Percentiles rank a stretch among this genome's conserved stretches.
phyloP scores from a whole-genome alignment of 2,113 vertebrate species.

The Elephas maximus region DNA sequence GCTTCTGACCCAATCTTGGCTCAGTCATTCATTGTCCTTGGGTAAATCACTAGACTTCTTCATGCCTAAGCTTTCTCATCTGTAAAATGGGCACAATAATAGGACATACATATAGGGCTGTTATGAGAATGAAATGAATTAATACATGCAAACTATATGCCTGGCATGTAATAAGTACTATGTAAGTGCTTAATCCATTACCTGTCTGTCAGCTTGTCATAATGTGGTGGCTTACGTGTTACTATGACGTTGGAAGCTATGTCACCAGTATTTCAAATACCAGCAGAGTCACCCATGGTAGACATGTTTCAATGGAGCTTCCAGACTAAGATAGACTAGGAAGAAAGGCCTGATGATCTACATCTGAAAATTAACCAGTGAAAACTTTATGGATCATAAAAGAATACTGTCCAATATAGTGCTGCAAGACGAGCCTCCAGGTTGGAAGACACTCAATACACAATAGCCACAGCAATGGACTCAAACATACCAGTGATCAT shows the following conservation, averaged over 20 bases:
- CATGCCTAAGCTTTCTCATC: not conserved
- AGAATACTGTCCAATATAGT: not conserved
- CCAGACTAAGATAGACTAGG: not conserved
- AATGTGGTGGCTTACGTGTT: too few relatives aligned
- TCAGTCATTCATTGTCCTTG: not conserved
- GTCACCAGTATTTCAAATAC: not conserved
- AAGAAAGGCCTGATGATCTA: not conserved
- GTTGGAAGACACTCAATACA: not conserved
- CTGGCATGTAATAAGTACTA: too few relatives aligned
- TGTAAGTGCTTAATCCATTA: not conserved
- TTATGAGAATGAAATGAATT: not conserved
- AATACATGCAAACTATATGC: not conserved
- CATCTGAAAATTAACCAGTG: not conserved
- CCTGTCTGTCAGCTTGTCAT: not conserved
- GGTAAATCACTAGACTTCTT: not conserved
- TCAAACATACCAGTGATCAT: not conserved
- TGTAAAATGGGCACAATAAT: not conserved
- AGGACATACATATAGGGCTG: not conserved
- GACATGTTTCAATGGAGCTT: not conserved
- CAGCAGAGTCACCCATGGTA: not conserved
- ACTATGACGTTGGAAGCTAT: not conserved
- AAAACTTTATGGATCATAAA: not conserved
- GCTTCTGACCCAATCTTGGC: not conserved
- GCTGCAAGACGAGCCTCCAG: not conserved
- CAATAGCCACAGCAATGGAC: not conserved